These are phyloP conservation scores for Zoanthus sansibaricus DNA, from an alignment of 92 coral and sea anemone genomes.

Conservation along the genomic window DNA sequence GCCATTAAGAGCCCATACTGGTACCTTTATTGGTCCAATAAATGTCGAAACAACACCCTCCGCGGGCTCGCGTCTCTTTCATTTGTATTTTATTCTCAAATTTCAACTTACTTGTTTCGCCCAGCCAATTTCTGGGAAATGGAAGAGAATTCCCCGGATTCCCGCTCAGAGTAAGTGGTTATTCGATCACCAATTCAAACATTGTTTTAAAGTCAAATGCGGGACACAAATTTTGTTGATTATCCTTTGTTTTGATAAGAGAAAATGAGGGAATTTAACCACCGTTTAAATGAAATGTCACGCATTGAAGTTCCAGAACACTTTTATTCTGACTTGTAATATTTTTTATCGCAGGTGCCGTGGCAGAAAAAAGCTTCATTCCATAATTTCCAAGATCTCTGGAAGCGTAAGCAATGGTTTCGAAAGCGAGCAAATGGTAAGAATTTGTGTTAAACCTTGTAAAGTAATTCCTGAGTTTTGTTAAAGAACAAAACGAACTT, in stretches of 20 bases:
- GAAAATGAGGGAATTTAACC: background rate
- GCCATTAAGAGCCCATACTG: slow-evolving; percentile 51
- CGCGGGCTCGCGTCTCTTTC: slow-evolving; percentile 46
- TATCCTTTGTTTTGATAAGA: background rate
- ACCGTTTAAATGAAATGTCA: background rate
- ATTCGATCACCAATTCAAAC: background rate
- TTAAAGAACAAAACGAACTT: slow-evolving; percentile 5
- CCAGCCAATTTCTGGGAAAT: slow-evolving; percentile 62
- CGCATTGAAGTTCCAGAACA: background rate
- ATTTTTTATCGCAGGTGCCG: slow-evolving; percentile 71
- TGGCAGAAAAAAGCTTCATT: slow-evolving; percentile 82
- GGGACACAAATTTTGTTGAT: background rate
- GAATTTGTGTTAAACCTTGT: background rate
- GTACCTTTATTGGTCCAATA: slow-evolving; percentile 30
- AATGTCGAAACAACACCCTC: slow-evolving; percentile 9
- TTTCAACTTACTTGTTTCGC: slow-evolving; percentile 69
- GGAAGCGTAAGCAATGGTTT: slow-evolving; percentile 59
- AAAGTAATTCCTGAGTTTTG: background rate
- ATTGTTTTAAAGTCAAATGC: background rate
- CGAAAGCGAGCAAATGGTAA: slow-evolving; percentile 66
- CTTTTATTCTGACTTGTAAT: slow-evolving; percentile 32
- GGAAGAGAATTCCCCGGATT: slow-evolving; percentile 80
- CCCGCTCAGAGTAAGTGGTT: slow-evolving; percentile 69
- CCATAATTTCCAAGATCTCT: slow-evolving; percentile 86
- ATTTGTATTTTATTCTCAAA: slow-evolving; percentile 77